Evolutionary conservation across 1,140 invertebrate genomes (phyloP).

Genomic region (Drosophila trapezifrons): DNA sequence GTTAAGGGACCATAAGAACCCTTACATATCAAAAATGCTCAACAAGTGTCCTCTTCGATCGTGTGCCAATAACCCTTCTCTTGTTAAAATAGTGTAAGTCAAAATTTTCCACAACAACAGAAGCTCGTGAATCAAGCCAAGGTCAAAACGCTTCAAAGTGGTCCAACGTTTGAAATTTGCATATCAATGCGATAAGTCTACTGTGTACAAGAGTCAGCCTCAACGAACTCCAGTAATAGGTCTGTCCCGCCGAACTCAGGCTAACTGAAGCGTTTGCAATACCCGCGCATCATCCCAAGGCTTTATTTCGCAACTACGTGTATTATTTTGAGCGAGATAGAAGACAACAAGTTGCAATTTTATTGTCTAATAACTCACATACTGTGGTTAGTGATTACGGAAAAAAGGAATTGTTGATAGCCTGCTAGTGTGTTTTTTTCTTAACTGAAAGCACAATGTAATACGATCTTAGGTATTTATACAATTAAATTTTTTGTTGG

Average conservation of each 20-base stretch:
- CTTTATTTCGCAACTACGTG: neutral
- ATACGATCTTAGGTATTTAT: too few species aligned
- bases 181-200: slow-evolving; percentile 48
- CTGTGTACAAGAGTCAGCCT: slow-evolving; percentile 18
- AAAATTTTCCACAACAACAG: slow-evolving; percentile 42
- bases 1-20: too few species aligned
- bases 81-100: slow-evolving; percentile 22
- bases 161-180: slow-evolving; percentile 63
- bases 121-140: slow-evolving; percentile 48
- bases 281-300: neutral
- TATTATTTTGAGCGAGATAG: too few species aligned
- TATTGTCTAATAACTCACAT: too few species aligned
- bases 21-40: neutral
- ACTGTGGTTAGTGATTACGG: too few species aligned
- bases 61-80: neutral
- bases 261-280: slow-evolving; percentile 11
- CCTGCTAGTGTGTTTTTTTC: too few species aligned
- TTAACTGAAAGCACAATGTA: too few species aligned
- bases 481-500: too few species aligned
- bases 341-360: too few species aligned
- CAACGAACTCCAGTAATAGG: slow-evolving; percentile 36
- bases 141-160: slow-evolving; percentile 71
- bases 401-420: too few species aligned
- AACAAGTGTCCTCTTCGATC: neutral
- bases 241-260: slow-evolving; percentile 22